Evolutionary conservation across 2,888 invertebrate species (phyloP), one percentile per base, ranked within the genome.

Genomic region (Hirtodrosophila duncani): DNA sequence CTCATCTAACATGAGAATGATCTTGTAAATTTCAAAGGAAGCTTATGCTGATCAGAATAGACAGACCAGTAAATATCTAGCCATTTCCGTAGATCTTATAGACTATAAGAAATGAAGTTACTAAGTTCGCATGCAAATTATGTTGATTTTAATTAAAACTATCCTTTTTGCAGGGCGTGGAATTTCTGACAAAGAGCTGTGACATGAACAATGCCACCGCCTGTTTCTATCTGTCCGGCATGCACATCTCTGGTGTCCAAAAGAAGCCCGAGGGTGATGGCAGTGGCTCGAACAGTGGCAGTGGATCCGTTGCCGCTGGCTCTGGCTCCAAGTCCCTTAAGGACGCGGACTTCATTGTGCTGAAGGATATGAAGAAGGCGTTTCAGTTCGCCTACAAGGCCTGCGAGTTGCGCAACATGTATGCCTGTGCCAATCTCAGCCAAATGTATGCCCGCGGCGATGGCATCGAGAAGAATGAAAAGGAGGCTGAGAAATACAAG

Each of bases 371-470:
- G 89, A 88, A 88, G 26, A 92, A 94, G 85, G 96, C 97, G 0
- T 94, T 95, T 84, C 88, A 91, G 23, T 93, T 91, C 78, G 92
- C 95, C 0, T 87, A 89, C 48, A 92, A 91, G 84, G 94, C 93
- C 0, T 99, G 98, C 84, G 93, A 96, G 57, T 86, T 92, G 0
- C 94, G 93, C 0, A 93, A 96, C 82, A 91, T 95, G 84, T 93
- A 92, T 81, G 94, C 95, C 0, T 99, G 99, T 88, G 93, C 93
- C 0, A 98, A 98, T 88, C 88, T 97, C 1, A 93, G 96, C 81
- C 91, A 93, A 85, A 96, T 96, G 94, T 94, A 94, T 84, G 89
- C 89, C 20, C 91, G 91, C 82, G 96, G 96, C 8, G 94, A 97
- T 60, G 97, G 97, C 1, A 92, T 92, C 0, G 91, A 91, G 41